Base-by-base conservation (phyloP, 2,888 invertebrate genomes). In the Protophormia terraenovae region DNA sequence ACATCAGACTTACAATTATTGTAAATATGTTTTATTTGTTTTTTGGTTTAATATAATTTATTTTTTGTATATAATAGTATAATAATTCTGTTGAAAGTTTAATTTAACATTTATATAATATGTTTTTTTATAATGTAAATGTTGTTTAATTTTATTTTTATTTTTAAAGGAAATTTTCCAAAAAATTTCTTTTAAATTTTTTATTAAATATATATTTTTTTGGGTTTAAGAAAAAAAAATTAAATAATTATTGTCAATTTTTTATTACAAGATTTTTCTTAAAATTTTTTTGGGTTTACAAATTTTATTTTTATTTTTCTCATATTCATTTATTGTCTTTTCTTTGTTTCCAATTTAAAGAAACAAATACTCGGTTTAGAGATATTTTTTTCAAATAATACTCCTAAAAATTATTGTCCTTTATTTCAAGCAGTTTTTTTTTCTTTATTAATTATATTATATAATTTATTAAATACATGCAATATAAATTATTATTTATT, bases 1-100 rank as follows among this genome's bases (percentile, higher is more conserved):
- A 90, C 90, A 89, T 91, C 91, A 91, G 91, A 90, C 91, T 91
- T 91, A 90, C 90, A 90, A 90, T 90, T 91, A 91, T 75, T 77
- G 62, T 81, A 82, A 80, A 87, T 78, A 73, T 86, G 75, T 69
- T 72, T 62, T 27, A 69, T 66, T 41, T 16, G 8, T 78, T 53
- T 62, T 53, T 71, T 55, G 19, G 64, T 35, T 50, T 55, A 14
- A 50, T 73, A 71, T 69, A 12, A 55, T 41, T 35, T 19, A 55
- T 66, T 45, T 53, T 76, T 83, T 83, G 84, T 73, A 82, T 83
- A 73, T 83, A 73, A 35, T 53, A 69, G 32, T n/a, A 75, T 84
- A 69, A 79, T 79, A 50, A 71, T 71, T 38, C 35, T 66, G n/a
- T 38, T 38, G 62, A 45, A 45, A 76, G 32, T 55, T 76, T 64